phyloP scores from a whole-genome alignment of 2,797 vertebrate species.

The Mus caroli region DNA sequence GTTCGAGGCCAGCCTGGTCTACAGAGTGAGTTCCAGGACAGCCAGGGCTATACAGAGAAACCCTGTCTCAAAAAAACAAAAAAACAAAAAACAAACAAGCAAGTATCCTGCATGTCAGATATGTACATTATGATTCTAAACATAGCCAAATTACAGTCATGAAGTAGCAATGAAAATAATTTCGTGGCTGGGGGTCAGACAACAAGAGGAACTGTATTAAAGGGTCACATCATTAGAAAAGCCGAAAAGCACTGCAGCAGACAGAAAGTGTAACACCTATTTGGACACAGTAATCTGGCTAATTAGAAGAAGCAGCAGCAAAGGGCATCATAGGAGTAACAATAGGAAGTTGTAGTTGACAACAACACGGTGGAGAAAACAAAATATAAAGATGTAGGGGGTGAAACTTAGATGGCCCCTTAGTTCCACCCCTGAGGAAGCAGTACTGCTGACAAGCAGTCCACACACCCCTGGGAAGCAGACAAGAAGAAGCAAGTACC shows the following conservation, averaged over 20 bases:
- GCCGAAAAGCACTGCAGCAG: neutral
- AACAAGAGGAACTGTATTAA: neutral
- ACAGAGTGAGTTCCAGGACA: too few relatives aligned
- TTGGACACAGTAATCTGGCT: neutral
- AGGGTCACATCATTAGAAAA: neutral
- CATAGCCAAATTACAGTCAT: neutral
- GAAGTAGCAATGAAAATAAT: neutral
- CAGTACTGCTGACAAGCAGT: neutral
- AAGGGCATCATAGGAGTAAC: neutral
- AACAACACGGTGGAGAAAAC: neutral
- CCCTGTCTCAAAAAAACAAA: too few relatives aligned
- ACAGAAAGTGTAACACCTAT: neutral
- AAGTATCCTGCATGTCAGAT: neutral
- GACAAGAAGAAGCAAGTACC: neutral
- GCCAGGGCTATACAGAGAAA: too few relatives aligned
- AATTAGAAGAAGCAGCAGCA: neutral
- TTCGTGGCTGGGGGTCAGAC: neutral
- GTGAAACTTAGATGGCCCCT: neutral
- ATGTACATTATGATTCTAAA: neutral
- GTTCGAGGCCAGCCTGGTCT: too few relatives aligned
- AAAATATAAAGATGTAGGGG: neutral
- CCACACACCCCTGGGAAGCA: neutral
- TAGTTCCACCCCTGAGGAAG: accelerated
- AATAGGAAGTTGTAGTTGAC: neutral
- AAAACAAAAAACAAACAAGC: too few relatives aligned